Evolutionary conservation across 2,888 invertebrate genomes (phyloP), one percentile per base, ranked within the genome.

Genomic region (Nomada ruficornis): DNA sequence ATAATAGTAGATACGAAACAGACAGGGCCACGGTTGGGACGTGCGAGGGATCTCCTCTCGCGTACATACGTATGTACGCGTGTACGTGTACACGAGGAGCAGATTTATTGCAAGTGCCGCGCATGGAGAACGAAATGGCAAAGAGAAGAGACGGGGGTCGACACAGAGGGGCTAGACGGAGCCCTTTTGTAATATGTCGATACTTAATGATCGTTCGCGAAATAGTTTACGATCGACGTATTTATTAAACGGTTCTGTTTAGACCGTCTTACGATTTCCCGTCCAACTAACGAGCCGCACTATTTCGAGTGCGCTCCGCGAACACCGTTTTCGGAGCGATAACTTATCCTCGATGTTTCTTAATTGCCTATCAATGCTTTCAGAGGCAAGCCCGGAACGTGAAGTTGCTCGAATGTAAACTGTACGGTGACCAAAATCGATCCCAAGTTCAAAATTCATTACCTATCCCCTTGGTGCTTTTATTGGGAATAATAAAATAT

Each of bases 201-300:
- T 92, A 90, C 91, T 92, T 91, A 92, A 93, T 91, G 92, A 91
- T 91, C 87, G 68, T 85, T 65, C 71, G 84, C 77, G 85, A 91
- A 91, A 90, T 92, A 89, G 91, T 93, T 92, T 92, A 93, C 92
- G 93, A 92, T 91, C 91, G 90, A 91, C 90, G 87, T 91, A 92
- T 92, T 91, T 93, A 92, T 92, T 92, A 91, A 92, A 91, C 86
- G 89, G 85, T 82, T 84, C 88, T 88, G 87, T 91, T 91, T 90
- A 89, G 89, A 86, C 84, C 79, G 68, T 81, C 80, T 83, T 88
- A 89, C 86, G 83, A 26, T 85, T 85, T 82, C 81, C 64, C 54
- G 77, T 77, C 36, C 74, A 75, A 81, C 89, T 91, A 91, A 91
- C 91, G 89, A 91, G 90, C 90, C 62, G 80, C 77, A 77, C 84